phyloP scores from a whole-genome alignment of 2,797 vertebrate species.

The Gorsachius magnificus region DNA sequence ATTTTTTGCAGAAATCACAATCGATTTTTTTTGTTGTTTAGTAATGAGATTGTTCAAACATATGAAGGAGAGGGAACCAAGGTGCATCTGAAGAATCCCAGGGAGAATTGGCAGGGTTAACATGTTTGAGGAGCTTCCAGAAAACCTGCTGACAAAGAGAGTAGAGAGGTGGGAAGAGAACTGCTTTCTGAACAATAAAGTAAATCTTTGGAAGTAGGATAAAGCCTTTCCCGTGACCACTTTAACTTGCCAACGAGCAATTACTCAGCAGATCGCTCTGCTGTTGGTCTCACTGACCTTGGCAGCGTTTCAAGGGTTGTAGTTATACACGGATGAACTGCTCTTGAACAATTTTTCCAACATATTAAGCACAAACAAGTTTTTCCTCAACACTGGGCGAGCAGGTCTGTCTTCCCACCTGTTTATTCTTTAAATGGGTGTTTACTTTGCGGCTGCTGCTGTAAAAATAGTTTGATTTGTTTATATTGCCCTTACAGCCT shows the following conservation, averaged over 20 bases:
- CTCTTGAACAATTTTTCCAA: conserved; percentile 49
- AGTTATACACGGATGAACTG: conserved; percentile 14
- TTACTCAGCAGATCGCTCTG: conserved; percentile 41
- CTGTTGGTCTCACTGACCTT: conserved; percentile 32
- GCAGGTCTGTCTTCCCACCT: conserved; percentile 27
- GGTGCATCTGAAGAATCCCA: neutral
- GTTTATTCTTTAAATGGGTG: conserved; percentile 26
- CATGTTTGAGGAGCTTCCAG: neutral
- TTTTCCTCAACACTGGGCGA: conserved; percentile 18
- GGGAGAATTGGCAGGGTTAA: neutral
- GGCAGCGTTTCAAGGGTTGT: conserved; percentile 7
- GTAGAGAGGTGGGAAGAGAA: neutral
- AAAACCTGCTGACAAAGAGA: conserved; percentile 32
- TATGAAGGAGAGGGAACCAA: neutral
- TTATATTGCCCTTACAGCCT: conserved; percentile 27
- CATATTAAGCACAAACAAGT: conserved; percentile 49
- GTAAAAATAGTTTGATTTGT: conserved; percentile 41
- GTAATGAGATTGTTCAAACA: neutral
- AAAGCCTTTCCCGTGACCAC: conserved; percentile 28
- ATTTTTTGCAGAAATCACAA: neutral
- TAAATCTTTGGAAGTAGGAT: conserved; percentile 50
- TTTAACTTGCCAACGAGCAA: conserved; percentile 46
- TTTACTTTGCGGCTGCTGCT: conserved; percentile 29
- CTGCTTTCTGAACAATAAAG: conserved; percentile 38
- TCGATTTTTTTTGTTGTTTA: neutral